Evolutionary conservation across 2,113 vertebrate genomes (phyloP).

Genomic region (Aegotheles bennettii): DNA sequence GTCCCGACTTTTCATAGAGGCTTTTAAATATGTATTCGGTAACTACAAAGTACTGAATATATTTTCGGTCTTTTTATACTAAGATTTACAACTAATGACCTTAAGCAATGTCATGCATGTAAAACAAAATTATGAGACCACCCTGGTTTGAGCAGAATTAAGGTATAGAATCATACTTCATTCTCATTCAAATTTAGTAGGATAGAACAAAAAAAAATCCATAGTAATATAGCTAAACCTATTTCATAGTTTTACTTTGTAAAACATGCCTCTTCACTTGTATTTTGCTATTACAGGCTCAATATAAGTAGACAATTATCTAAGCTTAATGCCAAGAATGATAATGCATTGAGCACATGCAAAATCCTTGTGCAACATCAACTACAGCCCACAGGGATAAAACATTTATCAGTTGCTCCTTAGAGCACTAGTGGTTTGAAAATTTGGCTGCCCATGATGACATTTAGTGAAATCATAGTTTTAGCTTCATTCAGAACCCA

Average conservation of each 20-base stretch:
- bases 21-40: constrained; percentile 82
- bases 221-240: constrained; percentile 72
- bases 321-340: constrained; percentile 76
- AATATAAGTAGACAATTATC: constrained; percentile 79
- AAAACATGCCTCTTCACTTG: constrained; percentile 70
- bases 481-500: constrained; percentile 67
- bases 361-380: constrained; percentile 69
- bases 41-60: constrained; percentile 86
- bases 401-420: constrained; percentile 73
- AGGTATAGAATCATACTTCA: constrained; percentile 80
- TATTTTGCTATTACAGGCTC: constrained; percentile 74
- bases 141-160: constrained; percentile 81
- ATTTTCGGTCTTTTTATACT: constrained; percentile 84
- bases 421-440: constrained; percentile 72
- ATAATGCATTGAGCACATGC: constrained; percentile 70
- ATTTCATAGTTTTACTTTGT: constrained; percentile 76
- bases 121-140: constrained; percentile 87
- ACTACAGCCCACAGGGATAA: constrained; percentile 66
- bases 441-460: constrained; percentile 74
- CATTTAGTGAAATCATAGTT: constrained; percentile 74
- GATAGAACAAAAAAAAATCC: constrained; percentile 64
- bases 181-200: constrained; percentile 81
- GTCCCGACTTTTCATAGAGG: constrained; percentile 80
- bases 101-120: constrained; percentile 82
- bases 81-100: constrained; percentile 84